Evolutionary conservation across 2,797 vertebrate species (phyloP).

Genomic region (Phrynocephalus forsythii): DNA sequence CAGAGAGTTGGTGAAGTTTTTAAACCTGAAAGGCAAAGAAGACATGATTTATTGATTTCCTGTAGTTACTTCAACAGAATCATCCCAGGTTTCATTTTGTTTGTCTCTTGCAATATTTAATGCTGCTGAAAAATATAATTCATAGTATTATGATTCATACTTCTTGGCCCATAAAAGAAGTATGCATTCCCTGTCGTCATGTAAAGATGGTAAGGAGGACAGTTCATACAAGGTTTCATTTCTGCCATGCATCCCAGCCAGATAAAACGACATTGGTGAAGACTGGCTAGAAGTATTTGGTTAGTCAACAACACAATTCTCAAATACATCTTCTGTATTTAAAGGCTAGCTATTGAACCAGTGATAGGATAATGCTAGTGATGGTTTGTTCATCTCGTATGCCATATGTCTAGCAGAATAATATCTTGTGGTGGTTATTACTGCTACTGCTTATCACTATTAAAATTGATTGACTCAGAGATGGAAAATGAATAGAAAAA

Average conservation of each 20-base stretch:
- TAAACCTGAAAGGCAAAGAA: conserved; percentile 48
- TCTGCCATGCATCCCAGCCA: conserved; percentile 60
- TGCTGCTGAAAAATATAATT: conserved; percentile 75
- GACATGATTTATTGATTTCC: conserved; percentile 67
- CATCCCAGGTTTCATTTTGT: conserved; percentile 37
- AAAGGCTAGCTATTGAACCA: conserved; percentile 47
- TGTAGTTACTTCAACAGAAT: conserved; percentile 68
- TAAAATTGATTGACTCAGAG: too few relatives aligned
- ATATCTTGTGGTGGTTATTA: background rate
- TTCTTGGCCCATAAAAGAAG: conserved; percentile 66
- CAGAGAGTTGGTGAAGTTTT: conserved; percentile 57
- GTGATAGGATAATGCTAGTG: conserved; percentile 43
- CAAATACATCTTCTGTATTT: conserved; percentile 50
- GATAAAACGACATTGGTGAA: conserved; percentile 59
- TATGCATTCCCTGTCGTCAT: conserved; percentile 50
- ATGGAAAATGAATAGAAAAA: too few relatives aligned
- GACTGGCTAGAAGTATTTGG: conserved; percentile 62
- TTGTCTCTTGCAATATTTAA: conserved; percentile 57
- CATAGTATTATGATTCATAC: conserved; percentile 68
- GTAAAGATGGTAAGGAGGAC: accelerated
- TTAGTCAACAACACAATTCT: conserved; percentile 61
- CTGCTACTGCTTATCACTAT: too few relatives aligned
- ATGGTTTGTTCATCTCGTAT: conserved; percentile 32
- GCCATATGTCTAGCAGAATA: background rate
- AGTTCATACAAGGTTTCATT: conserved; percentile 63